phyloP scores from a whole-genome alignment of 2,888 invertebrate genomes.

The Hermaeophaga mercurialis region DNA sequence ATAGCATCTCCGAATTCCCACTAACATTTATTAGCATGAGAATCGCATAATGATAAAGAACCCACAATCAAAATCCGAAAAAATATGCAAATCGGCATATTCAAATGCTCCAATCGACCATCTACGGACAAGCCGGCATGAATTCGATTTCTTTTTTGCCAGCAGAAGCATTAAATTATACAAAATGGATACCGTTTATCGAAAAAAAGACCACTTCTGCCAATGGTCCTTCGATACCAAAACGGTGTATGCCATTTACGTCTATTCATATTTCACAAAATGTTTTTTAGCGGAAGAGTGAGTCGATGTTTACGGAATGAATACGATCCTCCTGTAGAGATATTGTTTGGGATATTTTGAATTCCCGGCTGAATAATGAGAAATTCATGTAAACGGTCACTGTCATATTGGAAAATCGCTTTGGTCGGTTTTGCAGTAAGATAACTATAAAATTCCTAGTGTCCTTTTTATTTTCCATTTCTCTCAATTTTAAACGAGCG shows the following conservation, averaged over 20 bases:
- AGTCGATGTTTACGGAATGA: constrained; percentile 13
- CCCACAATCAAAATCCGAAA: constrained; percentile 25
- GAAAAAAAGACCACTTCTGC: constrained; percentile 22
- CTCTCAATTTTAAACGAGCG: no score
- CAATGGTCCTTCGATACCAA: constrained; percentile 24
- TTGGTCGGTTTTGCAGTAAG: background rate
- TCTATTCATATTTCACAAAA: constrained; percentile 23
- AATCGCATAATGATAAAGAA: constrained; percentile 30
- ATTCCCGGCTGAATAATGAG: constrained; percentile 8
- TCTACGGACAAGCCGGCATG: constrained; percentile 28
- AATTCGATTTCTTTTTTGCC: constrained; percentile 28
- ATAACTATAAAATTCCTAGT: no score
- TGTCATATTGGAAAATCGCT: background rate
- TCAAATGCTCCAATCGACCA: constrained; percentile 30
- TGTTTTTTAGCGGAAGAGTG: constrained; percentile 1
- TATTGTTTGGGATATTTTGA: constrained; percentile 18
- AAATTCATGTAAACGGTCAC: constrained; percentile 3
- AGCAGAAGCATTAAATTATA: constrained; percentile 24
- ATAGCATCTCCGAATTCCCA: constrained; percentile 24
- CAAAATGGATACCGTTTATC: constrained; percentile 30
- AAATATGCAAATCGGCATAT: constrained; percentile 31
- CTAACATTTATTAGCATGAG: constrained; percentile 33
- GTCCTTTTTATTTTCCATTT: no score
- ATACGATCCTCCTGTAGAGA: constrained; percentile 3
- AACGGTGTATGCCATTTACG: constrained; percentile 26